Evolutionary conservation across 2,888 invertebrate genomes (phyloP).

Genomic region (Dicyrtomina minuta): DNA sequence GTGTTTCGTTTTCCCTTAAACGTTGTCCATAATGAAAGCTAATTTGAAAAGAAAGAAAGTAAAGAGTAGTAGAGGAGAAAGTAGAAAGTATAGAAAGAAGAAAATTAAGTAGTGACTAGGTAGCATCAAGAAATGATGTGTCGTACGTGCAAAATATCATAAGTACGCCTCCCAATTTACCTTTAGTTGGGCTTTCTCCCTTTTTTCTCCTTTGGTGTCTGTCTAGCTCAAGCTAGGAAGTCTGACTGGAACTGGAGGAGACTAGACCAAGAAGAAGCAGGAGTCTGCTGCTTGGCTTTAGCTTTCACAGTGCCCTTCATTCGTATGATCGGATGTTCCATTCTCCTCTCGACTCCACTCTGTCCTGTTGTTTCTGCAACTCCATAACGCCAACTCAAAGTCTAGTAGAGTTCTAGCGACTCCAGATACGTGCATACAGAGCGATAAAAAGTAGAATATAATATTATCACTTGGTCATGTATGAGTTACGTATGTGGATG

Average conservation of each 20-base stretch:
- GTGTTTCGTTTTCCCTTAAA: background rate
- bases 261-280: no score
- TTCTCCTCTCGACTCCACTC: background rate
- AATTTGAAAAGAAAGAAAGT: slow-evolving; percentile 11
- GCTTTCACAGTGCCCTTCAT: slow-evolving; percentile 14
- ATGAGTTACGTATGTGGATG: no score
- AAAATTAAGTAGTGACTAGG: slow-evolving; percentile 10
- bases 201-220: background rate
- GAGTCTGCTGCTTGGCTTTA: slow-evolving; percentile 13
- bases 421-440: no score
- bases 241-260: no score
- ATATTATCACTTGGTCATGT: no score
- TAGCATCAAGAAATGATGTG: slow-evolving; percentile 1
- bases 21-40: slow-evolving; percentile 3
- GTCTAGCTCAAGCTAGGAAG: no score
- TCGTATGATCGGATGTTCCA: background rate
- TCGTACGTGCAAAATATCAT: slow-evolving; percentile 1
- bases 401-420: no score
- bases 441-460: no score
- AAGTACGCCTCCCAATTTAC: no score
- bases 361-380: no score
- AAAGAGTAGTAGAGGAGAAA: background rate
- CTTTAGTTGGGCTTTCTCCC: background rate
- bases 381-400: no score
- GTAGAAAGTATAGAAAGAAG: background rate